These are phyloP conservation scores for Cryptocheilus praepositus DNA, from an alignment of 2,888 invertebrate genomes.

Conservation along the genomic window DNA sequence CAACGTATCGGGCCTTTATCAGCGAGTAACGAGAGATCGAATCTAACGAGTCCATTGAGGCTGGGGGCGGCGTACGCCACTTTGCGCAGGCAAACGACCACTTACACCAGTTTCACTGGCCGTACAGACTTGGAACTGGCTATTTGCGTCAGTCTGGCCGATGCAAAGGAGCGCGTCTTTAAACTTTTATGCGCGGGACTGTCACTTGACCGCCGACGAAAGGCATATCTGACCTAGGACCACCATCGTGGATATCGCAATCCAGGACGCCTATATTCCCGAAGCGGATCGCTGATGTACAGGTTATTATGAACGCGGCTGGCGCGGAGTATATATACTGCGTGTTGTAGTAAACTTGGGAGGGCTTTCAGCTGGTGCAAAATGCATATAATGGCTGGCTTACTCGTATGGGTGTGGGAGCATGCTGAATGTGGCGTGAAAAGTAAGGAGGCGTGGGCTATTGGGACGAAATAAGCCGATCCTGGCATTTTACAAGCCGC, in stretches of 20 bases:
- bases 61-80: conserved; percentile 11
- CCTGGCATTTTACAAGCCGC: too few relatives aligned
- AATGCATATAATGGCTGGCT: too few relatives aligned
- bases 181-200: conserved; percentile 10
- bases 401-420: too few relatives aligned
- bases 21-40: conserved; percentile 18
- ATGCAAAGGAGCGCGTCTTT: conserved; percentile 11
- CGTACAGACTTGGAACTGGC: conserved; percentile 8
- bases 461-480: too few relatives aligned
- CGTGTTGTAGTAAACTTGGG: too few relatives aligned
- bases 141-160: conserved; percentile 21
- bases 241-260: background rate
- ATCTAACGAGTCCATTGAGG: conserved; percentile 24
- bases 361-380: too few relatives aligned
- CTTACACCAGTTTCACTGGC: background rate
- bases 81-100: background rate
- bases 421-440: too few relatives aligned
- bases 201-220: background rate
- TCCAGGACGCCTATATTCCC: too few relatives aligned
- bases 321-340: too few relatives aligned
- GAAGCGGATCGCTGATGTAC: too few relatives aligned
- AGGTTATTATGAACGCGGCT: too few relatives aligned
- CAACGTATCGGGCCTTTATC: conserved; percentile 16
- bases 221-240: conserved; percentile 31
- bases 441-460: too few relatives aligned